Percentiles rank a stretch among this genome's conserved stretches.
These are phyloP conservation scores for Nothocercus nigrocapillus DNA, from an alignment of 2,113 vertebrate species.

Conservation along the genomic window DNA sequence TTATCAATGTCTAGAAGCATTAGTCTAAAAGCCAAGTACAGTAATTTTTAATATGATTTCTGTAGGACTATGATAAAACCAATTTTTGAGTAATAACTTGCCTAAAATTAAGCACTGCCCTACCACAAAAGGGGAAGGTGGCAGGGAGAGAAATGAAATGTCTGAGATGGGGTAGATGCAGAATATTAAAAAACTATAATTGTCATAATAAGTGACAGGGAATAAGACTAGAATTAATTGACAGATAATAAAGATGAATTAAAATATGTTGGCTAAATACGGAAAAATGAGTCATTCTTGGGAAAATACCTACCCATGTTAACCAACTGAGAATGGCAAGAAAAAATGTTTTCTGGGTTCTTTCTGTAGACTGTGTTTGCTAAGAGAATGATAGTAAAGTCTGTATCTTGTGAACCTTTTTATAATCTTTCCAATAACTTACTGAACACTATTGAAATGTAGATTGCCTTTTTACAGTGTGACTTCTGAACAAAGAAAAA, in stretches of 20 bases:
- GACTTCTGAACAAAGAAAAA: slow-evolving; percentile 10
- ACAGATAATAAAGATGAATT: background rate
- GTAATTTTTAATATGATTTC: background rate
- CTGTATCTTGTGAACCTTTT: background rate
- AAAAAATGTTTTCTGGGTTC: background rate
- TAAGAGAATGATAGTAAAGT: background rate
- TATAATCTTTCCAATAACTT: background rate
- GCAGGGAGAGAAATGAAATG: background rate
- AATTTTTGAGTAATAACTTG: background rate
- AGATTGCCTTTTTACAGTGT: background rate
- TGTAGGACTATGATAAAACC: background rate
- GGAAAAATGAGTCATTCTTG: background rate
- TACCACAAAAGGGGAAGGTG: background rate
- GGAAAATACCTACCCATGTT: background rate
- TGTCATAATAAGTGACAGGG: background rate
- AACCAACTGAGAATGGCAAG: background rate
- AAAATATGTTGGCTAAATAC: background rate
- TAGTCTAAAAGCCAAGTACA: background rate
- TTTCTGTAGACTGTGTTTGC: background rate
- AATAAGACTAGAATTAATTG: background rate
- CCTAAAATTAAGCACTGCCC: background rate
- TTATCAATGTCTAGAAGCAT: background rate
- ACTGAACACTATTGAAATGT: background rate
- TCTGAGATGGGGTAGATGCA: background rate
- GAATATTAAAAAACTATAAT: background rate